phyloP scores from a whole-genome alignment of 2,113 vertebrate species.

The Sminthopsis crassicaudata region DNA sequence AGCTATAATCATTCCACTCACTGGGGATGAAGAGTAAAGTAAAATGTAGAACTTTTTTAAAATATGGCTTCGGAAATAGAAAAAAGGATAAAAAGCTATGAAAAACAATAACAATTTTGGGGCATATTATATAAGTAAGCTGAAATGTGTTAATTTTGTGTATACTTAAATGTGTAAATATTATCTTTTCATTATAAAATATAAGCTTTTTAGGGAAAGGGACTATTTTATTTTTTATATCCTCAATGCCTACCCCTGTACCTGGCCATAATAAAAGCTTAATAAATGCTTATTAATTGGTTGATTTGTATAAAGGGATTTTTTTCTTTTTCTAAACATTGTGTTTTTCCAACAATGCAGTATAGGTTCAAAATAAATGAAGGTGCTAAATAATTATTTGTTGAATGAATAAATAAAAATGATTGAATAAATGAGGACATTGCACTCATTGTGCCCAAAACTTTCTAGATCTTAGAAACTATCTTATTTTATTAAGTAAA shows the following conservation, averaged over 20 bases:
- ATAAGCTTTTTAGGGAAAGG: background rate
- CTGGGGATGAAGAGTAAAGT: background rate
- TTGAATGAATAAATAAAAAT: background rate
- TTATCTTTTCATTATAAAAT: background rate
- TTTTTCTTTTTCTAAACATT: background rate
- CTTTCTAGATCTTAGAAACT: background rate
- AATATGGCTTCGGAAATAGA: background rate
- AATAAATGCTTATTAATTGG: background rate
- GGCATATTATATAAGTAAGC: background rate
- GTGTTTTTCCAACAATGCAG: background rate
- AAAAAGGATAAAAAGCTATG: background rate
- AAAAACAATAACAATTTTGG: background rate
- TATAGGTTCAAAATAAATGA: background rate
- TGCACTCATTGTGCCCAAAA: background rate
- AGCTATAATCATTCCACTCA: background rate
- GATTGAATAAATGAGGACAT: background rate
- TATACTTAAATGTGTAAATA: background rate
- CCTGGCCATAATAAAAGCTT: background rate
- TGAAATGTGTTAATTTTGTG: background rate
- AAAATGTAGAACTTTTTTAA: background rate
- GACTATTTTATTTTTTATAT: background rate
- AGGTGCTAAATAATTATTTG: background rate
- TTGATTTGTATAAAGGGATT: background rate
- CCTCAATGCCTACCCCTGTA: background rate
- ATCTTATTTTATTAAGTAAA: background rate